These are phyloP conservation scores for Cordylochernes scorpioides DNA, from an alignment of 2,888 invertebrate genomes.

Conservation along the genomic window DNA sequence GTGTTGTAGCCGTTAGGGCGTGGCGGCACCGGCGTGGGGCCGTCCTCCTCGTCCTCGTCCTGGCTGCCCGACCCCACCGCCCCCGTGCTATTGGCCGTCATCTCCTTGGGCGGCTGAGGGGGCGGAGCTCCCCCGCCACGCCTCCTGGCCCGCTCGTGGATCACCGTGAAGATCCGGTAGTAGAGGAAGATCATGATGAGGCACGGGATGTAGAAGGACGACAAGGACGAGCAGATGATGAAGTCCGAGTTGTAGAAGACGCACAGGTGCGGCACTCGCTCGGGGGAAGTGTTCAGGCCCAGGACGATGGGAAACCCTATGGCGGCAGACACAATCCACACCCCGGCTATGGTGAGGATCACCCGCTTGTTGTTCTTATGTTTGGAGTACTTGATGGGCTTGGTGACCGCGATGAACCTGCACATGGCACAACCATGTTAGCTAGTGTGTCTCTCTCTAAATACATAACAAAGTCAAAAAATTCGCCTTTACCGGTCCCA, in stretches of 20 bases:
- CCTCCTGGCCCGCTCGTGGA: constrained; percentile 55
- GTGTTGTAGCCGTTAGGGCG: constrained; percentile 1
- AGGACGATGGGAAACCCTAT: constrained; percentile 88
- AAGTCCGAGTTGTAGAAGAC: constrained; percentile 93
- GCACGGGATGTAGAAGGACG: constrained; percentile 95
- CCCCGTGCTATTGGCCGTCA: constrained; percentile 33
- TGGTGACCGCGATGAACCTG: constrained; percentile 96
- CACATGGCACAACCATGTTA: no score
- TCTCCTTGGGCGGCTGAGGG: constrained; percentile 3
- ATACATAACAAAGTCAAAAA: no score
- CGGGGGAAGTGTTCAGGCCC: constrained; percentile 76
- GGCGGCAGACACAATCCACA: constrained; percentile 81
- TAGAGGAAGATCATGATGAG: constrained; percentile 94
- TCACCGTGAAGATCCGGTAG: constrained; percentile 82
- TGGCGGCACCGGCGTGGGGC: no score
- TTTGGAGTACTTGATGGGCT: constrained; percentile 94
- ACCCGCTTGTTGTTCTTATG: constrained; percentile 87
- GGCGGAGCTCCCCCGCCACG: constrained; percentile 47
- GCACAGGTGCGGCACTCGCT: constrained; percentile 42
- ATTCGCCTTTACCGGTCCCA: no score
- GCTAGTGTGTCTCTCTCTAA: no score
- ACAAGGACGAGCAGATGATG: constrained; percentile 86
- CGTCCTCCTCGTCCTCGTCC: constrained; percentile 21
- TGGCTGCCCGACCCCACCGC: constrained; percentile 64
- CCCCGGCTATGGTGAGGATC: constrained; percentile 72